Evolutionary conservation across 2,113 vertebrate species (phyloP).

Genomic region (Sinocyclocheilus maitianheensis): DNA sequence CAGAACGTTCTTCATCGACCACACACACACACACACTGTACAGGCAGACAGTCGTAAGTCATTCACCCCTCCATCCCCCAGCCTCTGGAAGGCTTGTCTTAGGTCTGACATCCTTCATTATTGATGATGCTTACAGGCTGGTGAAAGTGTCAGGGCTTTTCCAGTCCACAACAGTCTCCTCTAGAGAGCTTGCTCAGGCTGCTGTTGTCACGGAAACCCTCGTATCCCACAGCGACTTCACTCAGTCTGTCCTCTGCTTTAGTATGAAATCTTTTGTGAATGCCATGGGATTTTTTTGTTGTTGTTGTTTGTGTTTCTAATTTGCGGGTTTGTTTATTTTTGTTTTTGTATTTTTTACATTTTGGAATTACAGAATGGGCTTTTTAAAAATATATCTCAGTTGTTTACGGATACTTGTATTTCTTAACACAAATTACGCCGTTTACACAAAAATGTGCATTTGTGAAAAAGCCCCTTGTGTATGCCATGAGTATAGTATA

Average conservation of each 20-base stretch:
- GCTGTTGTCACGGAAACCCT: slow-evolving; percentile 47
- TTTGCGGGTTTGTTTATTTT: background rate
- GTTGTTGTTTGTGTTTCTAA: background rate
- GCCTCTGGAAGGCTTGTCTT: slow-evolving; percentile 24
- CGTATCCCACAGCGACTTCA: background rate
- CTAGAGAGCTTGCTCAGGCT: slow-evolving; percentile 41
- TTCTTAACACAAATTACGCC: background rate
- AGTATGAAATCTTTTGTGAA: background rate
- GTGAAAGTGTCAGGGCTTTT: slow-evolving; percentile 43
- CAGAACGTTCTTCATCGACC: slow-evolving; percentile 2
- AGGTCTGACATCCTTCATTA: slow-evolving; percentile 43
- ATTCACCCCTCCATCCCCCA: slow-evolving; percentile 24
- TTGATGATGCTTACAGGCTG: slow-evolving; percentile 46
- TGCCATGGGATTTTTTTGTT: background rate
- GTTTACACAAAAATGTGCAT: background rate
- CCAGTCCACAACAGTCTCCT: slow-evolving; percentile 43
- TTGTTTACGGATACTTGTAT: background rate
- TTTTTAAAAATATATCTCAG: background rate
- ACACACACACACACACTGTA: slow-evolving; percentile 1
- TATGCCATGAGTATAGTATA: background rate
- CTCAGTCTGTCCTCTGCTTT: background rate
- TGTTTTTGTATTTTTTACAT: background rate
- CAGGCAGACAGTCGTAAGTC: slow-evolving; percentile 33
- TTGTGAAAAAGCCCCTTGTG: background rate
- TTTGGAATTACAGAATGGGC: background rate